Evolutionary conservation across 2,888 invertebrate genomes (phyloP).

Genomic region (Omphaloscelis lunosa): DNA sequence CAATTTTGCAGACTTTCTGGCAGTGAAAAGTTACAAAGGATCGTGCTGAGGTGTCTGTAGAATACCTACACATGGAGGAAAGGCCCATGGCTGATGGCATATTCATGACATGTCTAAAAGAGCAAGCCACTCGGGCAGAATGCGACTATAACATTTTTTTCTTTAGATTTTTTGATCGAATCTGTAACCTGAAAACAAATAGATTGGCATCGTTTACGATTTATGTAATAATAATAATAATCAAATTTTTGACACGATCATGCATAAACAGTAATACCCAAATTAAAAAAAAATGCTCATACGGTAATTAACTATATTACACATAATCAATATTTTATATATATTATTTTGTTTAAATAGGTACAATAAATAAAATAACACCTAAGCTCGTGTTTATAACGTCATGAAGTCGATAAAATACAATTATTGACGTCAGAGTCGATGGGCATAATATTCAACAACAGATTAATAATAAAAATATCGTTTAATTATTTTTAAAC

Average conservation of each 20-base stretch:
- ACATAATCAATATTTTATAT: no score
- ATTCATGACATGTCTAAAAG: background rate
- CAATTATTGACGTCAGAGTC: conserved; percentile 58
- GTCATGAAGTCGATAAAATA: conserved; percentile 33
- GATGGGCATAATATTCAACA: conserved; percentile 16
- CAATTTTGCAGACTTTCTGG: background rate
- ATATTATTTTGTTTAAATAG: background rate
- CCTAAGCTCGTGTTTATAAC: conserved; percentile 13
- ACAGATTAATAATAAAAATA: conserved; percentile 12
- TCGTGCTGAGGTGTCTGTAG: background rate
- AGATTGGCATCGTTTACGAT: background rate
- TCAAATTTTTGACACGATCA: background rate
- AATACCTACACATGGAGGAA: background rate
- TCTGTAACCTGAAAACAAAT: conserved; percentile 3
- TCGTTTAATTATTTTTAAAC: conserved; percentile 5
- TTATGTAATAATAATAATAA: background rate
- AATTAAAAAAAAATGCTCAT: no score
- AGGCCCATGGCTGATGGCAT: background rate
- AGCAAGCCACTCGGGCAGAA: background rate
- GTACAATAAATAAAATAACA: conserved; percentile 1
- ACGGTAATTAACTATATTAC: background rate
- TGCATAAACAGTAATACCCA: no score
- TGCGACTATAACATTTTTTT: no score
- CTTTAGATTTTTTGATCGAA: background rate
- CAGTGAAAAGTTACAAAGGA: background rate